phyloP scores from a whole-genome alignment of 2,888 invertebrate genomes.

The Imbricaverruca yamaguchii region DNA sequence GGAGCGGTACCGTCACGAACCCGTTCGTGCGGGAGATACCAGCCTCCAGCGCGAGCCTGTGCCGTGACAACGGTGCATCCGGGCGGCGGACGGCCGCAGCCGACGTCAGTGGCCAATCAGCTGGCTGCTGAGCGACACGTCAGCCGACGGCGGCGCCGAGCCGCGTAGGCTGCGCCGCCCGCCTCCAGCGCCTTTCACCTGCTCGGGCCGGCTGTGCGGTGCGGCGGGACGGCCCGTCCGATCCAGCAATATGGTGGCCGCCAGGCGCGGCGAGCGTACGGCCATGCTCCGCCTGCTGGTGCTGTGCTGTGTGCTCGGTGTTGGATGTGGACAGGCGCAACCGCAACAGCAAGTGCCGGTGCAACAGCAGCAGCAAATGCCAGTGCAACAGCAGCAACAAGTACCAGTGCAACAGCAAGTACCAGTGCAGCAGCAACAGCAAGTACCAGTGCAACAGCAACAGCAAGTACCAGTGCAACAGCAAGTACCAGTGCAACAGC shows the following conservation, averaged over 20 bases:
- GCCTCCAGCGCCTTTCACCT: background rate
- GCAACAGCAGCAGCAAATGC: background rate
- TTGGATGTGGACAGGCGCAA: background rate
- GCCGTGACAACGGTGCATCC: no score
- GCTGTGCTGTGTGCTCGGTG: background rate
- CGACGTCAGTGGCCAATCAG: background rate
- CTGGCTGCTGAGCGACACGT: background rate
- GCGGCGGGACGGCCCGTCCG: background rate
- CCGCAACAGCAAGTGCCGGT: background rate
- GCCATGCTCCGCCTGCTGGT: background rate
- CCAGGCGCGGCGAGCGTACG: no score
- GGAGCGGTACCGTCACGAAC: no score
- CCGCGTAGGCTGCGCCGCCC: background rate
- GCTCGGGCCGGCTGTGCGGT: background rate
- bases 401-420: background rate
- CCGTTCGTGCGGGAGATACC: no score
- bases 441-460: background rate
- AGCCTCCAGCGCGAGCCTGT: no score
- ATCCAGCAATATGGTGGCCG: background rate
- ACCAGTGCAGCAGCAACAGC: background rate
- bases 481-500: background rate
- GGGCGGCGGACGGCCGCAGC: no score
- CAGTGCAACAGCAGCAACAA: slow-evolving; percentile 2
- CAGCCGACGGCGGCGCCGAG: slow-evolving; percentile 9
- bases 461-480: background rate